Evolutionary conservation across 2,797 vertebrate species (phyloP).

Genomic region (Eospalax fontanierii): DNA sequence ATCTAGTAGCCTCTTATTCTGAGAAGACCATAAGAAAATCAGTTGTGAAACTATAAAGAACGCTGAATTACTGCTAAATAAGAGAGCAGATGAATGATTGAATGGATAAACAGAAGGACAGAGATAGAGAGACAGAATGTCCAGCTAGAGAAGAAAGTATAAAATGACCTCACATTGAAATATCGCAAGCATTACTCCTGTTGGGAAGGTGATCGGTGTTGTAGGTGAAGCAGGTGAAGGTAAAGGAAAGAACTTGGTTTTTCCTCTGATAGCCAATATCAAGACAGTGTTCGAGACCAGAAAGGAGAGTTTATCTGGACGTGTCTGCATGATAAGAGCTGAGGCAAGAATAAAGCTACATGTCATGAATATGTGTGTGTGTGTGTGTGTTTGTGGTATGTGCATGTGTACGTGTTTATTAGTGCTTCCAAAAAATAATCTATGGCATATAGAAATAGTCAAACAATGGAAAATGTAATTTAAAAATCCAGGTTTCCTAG

Average conservation of each 20-base stretch:
- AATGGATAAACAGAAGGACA: background rate
- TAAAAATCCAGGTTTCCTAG: too few species aligned
- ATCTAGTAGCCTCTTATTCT: background rate
- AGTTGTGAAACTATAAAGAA: constrained; percentile 21
- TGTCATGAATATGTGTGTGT: background rate
- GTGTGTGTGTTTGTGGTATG: background rate
- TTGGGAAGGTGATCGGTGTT: background rate
- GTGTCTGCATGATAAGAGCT: background rate
- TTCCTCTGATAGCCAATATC: background rate
- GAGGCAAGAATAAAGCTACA: background rate
- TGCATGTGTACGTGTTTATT: too few species aligned
- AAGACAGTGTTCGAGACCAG: background rate
- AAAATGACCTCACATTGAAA: background rate
- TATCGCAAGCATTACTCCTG: background rate
- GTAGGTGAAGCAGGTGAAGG: background rate
- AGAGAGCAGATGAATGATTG: background rate
- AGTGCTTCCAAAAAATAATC: too few species aligned
- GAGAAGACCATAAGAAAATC: background rate
- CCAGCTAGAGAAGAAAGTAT: background rate
- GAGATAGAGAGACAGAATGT: background rate
- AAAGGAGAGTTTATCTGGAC: background rate
- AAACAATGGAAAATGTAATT: too few species aligned
- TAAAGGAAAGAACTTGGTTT: background rate
- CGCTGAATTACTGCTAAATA: background rate
- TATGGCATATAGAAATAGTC: too few species aligned